Evolutionary conservation across 2,888 invertebrate species (phyloP).

Genomic region (Erebia aethiops): DNA sequence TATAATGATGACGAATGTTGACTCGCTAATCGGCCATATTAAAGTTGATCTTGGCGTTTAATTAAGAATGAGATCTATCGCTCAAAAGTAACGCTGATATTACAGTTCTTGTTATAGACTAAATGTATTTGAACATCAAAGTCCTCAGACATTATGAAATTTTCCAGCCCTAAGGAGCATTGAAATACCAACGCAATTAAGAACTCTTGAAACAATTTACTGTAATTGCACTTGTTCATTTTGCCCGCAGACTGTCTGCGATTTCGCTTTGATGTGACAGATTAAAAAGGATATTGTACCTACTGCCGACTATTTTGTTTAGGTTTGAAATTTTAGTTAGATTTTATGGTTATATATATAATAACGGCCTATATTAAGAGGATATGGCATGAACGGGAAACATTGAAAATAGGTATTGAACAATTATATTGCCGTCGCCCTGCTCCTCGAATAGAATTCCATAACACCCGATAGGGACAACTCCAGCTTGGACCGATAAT

Average conservation of each 20-base stretch:
- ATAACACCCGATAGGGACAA: too few relatives aligned
- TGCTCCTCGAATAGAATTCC: too few relatives aligned
- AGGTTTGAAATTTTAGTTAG: conserved; percentile 15
- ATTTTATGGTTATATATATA: neutral
- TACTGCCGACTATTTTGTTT: conserved; percentile 12
- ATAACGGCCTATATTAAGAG: neutral
- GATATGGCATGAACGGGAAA: too few relatives aligned
- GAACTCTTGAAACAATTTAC: conserved; percentile 42
- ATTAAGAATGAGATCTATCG: neutral
- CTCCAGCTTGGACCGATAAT: too few relatives aligned
- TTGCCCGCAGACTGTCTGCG: conserved; percentile 40
- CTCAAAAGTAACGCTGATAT: neutral
- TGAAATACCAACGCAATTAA: conserved; percentile 43
- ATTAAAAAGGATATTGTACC: conserved; percentile 24
- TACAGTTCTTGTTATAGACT: conserved; percentile 3
- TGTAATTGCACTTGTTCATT: conserved; percentile 43
- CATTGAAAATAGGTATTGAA: too few relatives aligned
- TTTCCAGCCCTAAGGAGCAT: conserved; percentile 38
- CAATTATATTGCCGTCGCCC: too few relatives aligned
- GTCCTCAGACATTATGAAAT: conserved; percentile 36
- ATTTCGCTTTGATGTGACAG: conserved; percentile 40
- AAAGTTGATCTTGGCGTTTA: neutral
- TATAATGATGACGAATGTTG: neutral
- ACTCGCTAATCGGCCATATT: neutral
- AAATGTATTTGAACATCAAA: conserved; percentile 32